Evolutionary conservation across 1,140 invertebrate species (phyloP), one percentile per base, ranked within the genome.

Genomic region (Druon quercuslanigerum): DNA sequence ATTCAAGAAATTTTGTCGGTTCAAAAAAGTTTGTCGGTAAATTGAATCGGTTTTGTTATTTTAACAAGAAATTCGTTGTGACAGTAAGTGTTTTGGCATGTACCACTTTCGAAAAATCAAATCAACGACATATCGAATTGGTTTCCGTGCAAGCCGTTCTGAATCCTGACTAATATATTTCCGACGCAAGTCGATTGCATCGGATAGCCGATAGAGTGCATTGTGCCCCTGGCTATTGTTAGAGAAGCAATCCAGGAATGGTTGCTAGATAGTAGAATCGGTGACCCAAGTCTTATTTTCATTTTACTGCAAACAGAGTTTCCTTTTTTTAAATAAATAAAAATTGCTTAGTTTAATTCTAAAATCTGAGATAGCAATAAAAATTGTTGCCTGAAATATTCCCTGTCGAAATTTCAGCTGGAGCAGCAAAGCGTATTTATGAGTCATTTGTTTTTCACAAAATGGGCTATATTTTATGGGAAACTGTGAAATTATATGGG

Each of bases 141-240:
- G 79, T 86, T 84, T 80, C 78, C 83, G 76, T 60, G 3, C 57
- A 60, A 60, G 20, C 77, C 76, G 75, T 80, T 86, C 81, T 84
- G 82, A 87, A 87, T 87, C 85, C 79, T 76, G 83, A 85, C 84
- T 86, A 87, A 87, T 87, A 86, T 84, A 86, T 86, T 87, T 87
- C 77, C 85, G 80, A 83, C 82, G 82, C 83, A 83, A 86, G 80
- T 84, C 83, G 85, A 85, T 85, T 86, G 83, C 82, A 78, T 75
- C 83, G 83, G 33, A 66, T 52, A 57, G 70, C 72, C 50, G 51
- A 71, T 78, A 78, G 79, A 76, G 82, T 80, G 81, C 78, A 85
- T 86, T 85, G 84, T 85, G 83, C 84, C 80, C 71, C 74, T 76
- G 78, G 85, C 84, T 74, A 85, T 79, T 81, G 77, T 82, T 60